Evolutionary conservation across 2,113 vertebrate species (phyloP).

Genomic region (Calyptomena viridis): DNA sequence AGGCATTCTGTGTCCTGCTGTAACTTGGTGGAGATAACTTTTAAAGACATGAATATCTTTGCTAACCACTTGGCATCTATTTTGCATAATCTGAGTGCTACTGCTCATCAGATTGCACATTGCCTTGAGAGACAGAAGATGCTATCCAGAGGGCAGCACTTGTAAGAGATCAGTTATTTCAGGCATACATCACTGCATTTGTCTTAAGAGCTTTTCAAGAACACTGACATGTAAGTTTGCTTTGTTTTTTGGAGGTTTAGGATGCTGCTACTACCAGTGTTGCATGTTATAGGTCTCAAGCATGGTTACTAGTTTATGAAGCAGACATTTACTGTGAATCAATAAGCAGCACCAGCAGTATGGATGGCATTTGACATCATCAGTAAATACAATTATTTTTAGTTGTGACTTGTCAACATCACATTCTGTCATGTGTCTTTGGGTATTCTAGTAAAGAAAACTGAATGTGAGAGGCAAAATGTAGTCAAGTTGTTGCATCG

Average conservation of each 20-base stretch:
- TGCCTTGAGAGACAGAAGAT: constrained; percentile 49
- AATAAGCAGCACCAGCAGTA: neutral
- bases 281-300: neutral
- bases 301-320: neutral
- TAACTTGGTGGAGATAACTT: neutral
- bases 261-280: neutral
- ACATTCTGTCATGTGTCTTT: neutral
- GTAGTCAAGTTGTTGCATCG: neutral
- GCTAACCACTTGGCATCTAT: neutral
- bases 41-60: neutral
- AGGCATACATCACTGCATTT: neutral
- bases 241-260: neutral
- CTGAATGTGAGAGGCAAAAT: neutral
- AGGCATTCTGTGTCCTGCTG: neutral
- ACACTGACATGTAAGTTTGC: neutral
- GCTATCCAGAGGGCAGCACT: constrained; percentile 40
- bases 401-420: neutral
- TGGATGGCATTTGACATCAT: neutral
- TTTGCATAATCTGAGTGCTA: constrained; percentile 18
- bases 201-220: constrained; percentile 44
- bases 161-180: constrained; percentile 49
- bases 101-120: neutral
- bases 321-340: neutral
- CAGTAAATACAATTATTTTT: neutral
- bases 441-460: neutral